A percentile compares a stretch with the other conserved stretches of the same genome.
These are phyloP conservation scores for Eilema sororculum DNA, from an alignment of 2,888 invertebrate species.

Conservation along the genomic window DNA sequence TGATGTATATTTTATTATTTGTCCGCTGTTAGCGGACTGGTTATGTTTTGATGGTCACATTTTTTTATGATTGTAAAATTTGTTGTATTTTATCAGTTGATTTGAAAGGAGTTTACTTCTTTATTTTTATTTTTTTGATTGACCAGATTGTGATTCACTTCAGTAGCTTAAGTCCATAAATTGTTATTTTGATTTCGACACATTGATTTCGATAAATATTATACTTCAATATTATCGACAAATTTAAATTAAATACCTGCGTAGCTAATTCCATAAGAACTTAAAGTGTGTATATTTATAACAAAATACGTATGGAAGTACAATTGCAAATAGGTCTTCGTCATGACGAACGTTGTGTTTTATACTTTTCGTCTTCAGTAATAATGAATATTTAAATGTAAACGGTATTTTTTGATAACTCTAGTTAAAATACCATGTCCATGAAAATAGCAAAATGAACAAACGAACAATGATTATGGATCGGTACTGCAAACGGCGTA, in stretches of 20 bases:
- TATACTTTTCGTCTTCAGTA: conserved; percentile 70
- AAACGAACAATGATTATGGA: conserved; percentile 64
- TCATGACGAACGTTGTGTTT: conserved; percentile 70
- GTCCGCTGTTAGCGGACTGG: conserved; percentile 77
- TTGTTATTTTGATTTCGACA: conserved; percentile 72
- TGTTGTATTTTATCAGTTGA: conserved; percentile 83
- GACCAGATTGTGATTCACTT: conserved; percentile 74
- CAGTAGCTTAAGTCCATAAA: conserved; percentile 69
- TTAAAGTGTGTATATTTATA: conserved; percentile 77
- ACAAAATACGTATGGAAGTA: conserved; percentile 87
- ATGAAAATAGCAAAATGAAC: conserved; percentile 69
- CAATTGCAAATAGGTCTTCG: conserved; percentile 81
- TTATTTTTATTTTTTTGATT: conserved; percentile 64
- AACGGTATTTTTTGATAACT: conserved; percentile 81
- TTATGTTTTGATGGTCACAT: conserved; percentile 83
- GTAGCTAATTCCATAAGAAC: conserved; percentile 75
- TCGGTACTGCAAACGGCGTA: conserved; percentile 58
- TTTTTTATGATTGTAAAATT: conserved; percentile 83
- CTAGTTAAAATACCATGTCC: conserved; percentile 79
- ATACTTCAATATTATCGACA: conserved; percentile 59
- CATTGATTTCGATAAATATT: conserved; percentile 63
- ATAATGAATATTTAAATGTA: conserved; percentile 69
- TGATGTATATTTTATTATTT: conserved; percentile 87
- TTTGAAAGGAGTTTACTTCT: conserved; percentile 69
- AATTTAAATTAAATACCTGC: conserved; percentile 62